Evolutionary conservation across 2,113 vertebrate species (phyloP).

Genomic region (Vidua macroura): DNA sequence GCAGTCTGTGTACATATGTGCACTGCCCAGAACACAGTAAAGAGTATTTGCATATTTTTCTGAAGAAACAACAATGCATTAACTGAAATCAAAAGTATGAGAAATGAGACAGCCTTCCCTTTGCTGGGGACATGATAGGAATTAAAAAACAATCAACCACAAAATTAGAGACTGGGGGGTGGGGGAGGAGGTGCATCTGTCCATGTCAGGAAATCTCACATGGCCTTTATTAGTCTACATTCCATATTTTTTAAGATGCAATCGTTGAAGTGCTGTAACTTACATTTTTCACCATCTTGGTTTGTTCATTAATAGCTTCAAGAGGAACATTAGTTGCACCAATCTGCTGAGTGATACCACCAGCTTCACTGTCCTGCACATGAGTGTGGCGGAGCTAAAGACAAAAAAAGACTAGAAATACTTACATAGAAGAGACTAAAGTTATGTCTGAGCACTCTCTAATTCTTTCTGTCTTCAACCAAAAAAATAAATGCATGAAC

Average conservation of each 20-base stretch:
- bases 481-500: not conserved
- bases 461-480: not conserved
- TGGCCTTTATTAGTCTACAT: not conserved
- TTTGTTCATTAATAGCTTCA: slow-evolving; percentile 92
- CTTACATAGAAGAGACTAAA: not conserved
- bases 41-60: not conserved
- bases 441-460: not conserved
- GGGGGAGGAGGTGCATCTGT: not conserved
- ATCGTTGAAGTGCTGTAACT: slow-evolving; percentile 15
- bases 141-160: not conserved
- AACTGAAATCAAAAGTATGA: not conserved
- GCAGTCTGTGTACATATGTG: not conserved
- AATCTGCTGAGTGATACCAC: slow-evolving; percentile 98
- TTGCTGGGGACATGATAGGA: not conserved
- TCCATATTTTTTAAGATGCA: not conserved
- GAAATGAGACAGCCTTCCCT: not conserved
- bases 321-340: slow-evolving; percentile 96
- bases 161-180: not conserved
- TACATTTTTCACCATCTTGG: slow-evolving; percentile 97
- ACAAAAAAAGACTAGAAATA: not conserved
- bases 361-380: slow-evolving; percentile 95
- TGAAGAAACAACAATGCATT: not conserved
- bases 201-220: not conserved
- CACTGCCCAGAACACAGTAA: not conserved
- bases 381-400: slow-evolving; percentile 89